phyloP scores from a whole-genome alignment of 2,888 invertebrate genomes.

The Brassicogethes aeneus region DNA sequence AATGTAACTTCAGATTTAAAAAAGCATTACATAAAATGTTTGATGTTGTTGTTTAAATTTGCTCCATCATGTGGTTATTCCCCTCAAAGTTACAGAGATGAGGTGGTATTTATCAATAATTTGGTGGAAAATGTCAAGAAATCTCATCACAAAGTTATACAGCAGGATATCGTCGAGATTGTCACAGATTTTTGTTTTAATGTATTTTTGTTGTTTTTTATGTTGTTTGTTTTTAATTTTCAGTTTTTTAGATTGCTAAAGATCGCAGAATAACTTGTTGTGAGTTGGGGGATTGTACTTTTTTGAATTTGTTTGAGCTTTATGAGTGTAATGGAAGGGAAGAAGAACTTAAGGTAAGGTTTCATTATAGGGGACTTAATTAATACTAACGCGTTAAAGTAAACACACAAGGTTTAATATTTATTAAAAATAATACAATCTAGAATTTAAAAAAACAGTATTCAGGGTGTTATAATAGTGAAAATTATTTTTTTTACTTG shows the following conservation, averaged over 20 bases:
- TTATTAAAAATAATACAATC: too few species aligned
- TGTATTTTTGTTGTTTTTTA: slow-evolving; percentile 15
- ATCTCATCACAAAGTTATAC: slow-evolving; percentile 8
- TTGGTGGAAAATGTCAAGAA: slow-evolving; percentile 2
- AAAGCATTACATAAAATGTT: slow-evolving; percentile 20
- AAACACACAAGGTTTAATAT: too few species aligned
- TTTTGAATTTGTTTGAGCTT: slow-evolving; percentile 21
- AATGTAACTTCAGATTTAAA: slow-evolving; percentile 12
- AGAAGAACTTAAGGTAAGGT: slow-evolving; percentile 24
- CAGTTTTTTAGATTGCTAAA: slow-evolving; percentile 29
- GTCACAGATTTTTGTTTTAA: slow-evolving; percentile 21
- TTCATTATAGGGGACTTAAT: too few species aligned
- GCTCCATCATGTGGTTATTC: slow-evolving; percentile 29
- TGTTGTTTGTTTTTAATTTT: slow-evolving; percentile 4
- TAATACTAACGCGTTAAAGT: too few species aligned
- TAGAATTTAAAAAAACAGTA: too few species aligned
- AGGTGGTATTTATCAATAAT: slow-evolving; percentile 28
- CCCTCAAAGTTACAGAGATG: slow-evolving; percentile 22
- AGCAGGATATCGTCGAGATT: slow-evolving; percentile 22
- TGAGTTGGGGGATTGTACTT: slow-evolving; percentile 36
- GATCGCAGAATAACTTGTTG: slow-evolving; percentile 34
- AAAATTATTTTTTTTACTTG: too few species aligned
- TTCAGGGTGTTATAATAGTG: too few species aligned
- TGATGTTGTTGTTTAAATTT: slow-evolving; percentile 27
- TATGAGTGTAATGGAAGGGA: slow-evolving; percentile 26